phyloP scores from a whole-genome alignment of 2,797 vertebrate species.

The Allobates femoralis region DNA sequence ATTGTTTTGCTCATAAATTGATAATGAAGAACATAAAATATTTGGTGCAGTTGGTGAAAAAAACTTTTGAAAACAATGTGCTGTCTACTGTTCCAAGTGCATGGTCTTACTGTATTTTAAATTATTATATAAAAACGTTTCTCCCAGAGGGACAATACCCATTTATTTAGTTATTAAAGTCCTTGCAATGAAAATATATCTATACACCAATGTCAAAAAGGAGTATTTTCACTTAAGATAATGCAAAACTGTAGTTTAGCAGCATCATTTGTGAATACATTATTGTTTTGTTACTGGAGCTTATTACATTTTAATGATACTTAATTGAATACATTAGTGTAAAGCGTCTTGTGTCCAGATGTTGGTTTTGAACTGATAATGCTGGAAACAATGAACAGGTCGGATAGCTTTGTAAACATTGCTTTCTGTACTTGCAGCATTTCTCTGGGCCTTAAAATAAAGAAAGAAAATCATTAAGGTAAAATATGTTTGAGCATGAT shows the following conservation, averaged over 20 bases:
- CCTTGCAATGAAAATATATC: constrained; percentile 64
- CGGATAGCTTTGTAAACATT: constrained; percentile 78
- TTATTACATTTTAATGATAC: constrained; percentile 67
- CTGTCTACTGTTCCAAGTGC: constrained; percentile 57
- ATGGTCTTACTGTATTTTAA: constrained; percentile 56
- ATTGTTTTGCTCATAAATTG: constrained; percentile 22
- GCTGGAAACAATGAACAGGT: constrained; percentile 75
- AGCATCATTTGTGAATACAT: constrained; percentile 55
- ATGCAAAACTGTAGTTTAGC: constrained; percentile 63
- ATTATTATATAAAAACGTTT: constrained; percentile 38
- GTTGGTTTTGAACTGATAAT: constrained; percentile 73
- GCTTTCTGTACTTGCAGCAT: constrained; percentile 78
- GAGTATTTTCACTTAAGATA: constrained; percentile 69
- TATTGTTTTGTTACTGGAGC: constrained; percentile 57
- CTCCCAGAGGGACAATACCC: constrained; percentile 55
- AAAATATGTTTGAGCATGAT: not conserved
- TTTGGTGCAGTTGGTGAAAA: constrained; percentile 33
- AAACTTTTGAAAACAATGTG: constrained; percentile 40
- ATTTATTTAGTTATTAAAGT: constrained; percentile 62
- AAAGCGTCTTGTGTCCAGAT: constrained; percentile 68
- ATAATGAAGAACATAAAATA: constrained; percentile 37
- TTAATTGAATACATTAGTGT: constrained; percentile 71
- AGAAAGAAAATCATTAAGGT: constrained; percentile 54
- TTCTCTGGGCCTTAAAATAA: constrained; percentile 80
- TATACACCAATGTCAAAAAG: constrained; percentile 63